These are phyloP conservation scores for Metopia argyrocephala DNA, from an alignment of 2,888 invertebrate species.

Conservation along the genomic window DNA sequence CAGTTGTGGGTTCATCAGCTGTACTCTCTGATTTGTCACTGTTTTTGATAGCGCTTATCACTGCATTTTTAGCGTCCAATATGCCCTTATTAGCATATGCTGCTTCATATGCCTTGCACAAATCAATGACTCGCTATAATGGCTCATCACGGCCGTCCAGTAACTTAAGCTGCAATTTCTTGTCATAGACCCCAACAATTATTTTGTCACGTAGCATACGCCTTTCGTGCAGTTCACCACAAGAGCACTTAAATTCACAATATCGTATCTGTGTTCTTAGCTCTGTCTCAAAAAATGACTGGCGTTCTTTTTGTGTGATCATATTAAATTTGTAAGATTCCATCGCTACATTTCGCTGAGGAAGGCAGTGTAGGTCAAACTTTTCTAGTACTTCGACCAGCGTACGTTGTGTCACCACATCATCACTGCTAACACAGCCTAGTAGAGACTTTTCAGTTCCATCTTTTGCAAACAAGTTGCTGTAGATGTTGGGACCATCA, in stretches of 20 bases:
- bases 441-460: too few species aligned
- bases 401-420: too few species aligned
- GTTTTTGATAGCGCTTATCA: too few species aligned
- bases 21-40: too few species aligned
- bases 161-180: conserved; percentile 51
- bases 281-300: conserved; percentile 62
- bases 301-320: conserved; percentile 60
- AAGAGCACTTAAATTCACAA: conserved; percentile 60
- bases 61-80: too few species aligned
- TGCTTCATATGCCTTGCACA: too few species aligned
- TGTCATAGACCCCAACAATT: conserved; percentile 56
- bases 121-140: too few species aligned
- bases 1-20: too few species aligned
- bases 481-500: too few species aligned
- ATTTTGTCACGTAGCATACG: conserved; percentile 61
- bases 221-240: conserved; percentile 47
- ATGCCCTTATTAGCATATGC: too few species aligned
- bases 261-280: conserved; percentile 52
- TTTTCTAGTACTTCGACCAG: conserved; percentile 38
- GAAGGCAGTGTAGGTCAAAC: conserved; percentile 54
- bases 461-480: too few species aligned
- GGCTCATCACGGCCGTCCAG: conserved; percentile 56
- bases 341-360: conserved; percentile 47
- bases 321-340: conserved; percentile 62
- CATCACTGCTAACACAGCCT: too few species aligned